Evolutionary conservation across 2,888 invertebrate species (phyloP), one percentile per base, ranked within the genome.

Genomic region (Fabriciana adippe): DNA sequence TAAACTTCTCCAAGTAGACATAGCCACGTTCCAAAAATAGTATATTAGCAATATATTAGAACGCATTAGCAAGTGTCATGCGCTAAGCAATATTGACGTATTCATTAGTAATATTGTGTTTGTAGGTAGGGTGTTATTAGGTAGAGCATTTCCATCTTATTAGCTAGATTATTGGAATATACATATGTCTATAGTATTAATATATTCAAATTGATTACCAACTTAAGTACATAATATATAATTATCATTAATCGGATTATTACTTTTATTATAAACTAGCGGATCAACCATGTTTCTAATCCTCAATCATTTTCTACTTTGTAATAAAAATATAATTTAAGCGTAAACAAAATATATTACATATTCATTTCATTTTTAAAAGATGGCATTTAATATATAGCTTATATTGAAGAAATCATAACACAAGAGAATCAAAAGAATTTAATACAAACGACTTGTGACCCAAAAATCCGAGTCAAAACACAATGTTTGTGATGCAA

Each of bases 51-150:
- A 68, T 68, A 66, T 72, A 63, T 71, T 67, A 69, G 61, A 48
- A 26, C 76, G 78, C 72, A 80, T 83, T 82, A 81, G 71, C 50
- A 70, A 71, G 75, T 83, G 82, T 85, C 81, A 78, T 77, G 74
- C 75, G 68, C 72, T 78, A 76, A 78, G 76, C 77, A 76, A 76
- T 78, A 78, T 79, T 77, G 78, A 79, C 78, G 70, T 68, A 62
- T 74, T 78, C 77, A 76, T 78, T 79, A 78, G 71, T 61, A 63
- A 69, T 64, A 73, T 76, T 75, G 77, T 76, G 75, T 78, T 73
- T 67, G 63, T 67, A 64, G 69, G 69, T 69, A 48, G 69, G 63
- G 69, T 61, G 55, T 51, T 50, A 67, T 66, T 72, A 65, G 69
- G 72, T 77, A n/a, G 14, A 74, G 73, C 18, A 35, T 61, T 51